Evolutionary conservation across 2,113 vertebrate genomes (phyloP), one percentile per base, ranked within the genome.

Genomic region (Proterorhinus semilunaris): DNA sequence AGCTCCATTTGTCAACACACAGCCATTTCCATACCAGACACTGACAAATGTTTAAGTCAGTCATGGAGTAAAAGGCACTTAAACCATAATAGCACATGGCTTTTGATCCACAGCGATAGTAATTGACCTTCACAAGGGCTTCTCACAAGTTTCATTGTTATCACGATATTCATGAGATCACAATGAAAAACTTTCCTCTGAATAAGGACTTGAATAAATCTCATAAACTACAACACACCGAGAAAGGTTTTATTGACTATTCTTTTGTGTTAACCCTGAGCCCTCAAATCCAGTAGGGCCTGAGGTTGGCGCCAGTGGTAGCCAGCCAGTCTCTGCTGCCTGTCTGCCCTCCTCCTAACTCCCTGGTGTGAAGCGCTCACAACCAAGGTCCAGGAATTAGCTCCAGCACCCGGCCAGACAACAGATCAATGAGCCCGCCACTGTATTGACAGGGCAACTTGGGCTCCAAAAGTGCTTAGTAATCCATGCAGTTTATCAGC

Each of bases 291-390:
- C 93, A 85, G 91, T 90, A 89, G 89, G 89, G 94, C 94, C 92
- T 94, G 93, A 92, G 89, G 89, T 93, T 92, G 94, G 95, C 93
- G 93, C 94, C 93, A 93, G 93, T 90, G 87, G 94, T 93, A 95
- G 92, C 93, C 86, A 88, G 85, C 91, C 94, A 93, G 92, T 84
- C 86, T 83, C 80, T 74, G 75, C 79, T 77, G 75, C 76, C 68
- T 81, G 78, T 80, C 83, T 17, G n/a, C 74, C 66, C 66, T 81
- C 74, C 83, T 79, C 75, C 82, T 67, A 53, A 74, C 71, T 77
- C 82, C 78, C 75, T 66, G 47, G 79, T 69, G 71, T 77, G 79
- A 81, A 89, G 84, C 87, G 90, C 87, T 89, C 86, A 90, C 81
- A 83, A 82, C 78, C 79, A 80, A 86, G 86, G 89, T 90, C 85